These are phyloP conservation scores for Tarsius wallacei DNA, from an alignment of 2,797 vertebrate genomes.

Conservation along the genomic window DNA sequence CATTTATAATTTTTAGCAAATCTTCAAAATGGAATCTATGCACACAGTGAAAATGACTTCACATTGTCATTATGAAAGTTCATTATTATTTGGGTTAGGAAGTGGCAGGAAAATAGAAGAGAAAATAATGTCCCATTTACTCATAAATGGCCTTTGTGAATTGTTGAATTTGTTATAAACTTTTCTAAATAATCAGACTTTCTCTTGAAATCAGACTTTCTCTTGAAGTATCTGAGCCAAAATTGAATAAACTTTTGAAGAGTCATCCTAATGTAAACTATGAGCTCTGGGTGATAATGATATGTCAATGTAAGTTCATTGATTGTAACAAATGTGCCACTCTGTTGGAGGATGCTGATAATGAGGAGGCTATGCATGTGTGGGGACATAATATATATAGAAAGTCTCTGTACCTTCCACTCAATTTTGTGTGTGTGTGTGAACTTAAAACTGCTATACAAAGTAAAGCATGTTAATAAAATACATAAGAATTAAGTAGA, in stretches of 20 bases:
- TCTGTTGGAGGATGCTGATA: not conserved
- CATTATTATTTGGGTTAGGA: not conserved
- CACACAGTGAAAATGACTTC: not conserved
- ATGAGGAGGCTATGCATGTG: fast-evolving
- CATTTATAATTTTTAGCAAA: conserved; percentile 37
- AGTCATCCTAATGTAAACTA: not conserved
- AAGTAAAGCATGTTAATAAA: not conserved
- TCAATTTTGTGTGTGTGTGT: not conserved
- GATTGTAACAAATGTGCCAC: not conserved
- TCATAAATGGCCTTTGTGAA: not conserved
- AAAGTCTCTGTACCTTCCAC: not conserved
- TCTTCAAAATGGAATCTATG: conserved; percentile 6
- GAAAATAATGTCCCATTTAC: not conserved
- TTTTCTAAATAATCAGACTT: not conserved
- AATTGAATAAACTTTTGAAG: not conserved
- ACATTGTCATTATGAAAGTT: not conserved
- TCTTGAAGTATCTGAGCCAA: not conserved
- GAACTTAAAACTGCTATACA: not conserved
- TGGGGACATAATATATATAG: fast-evolving
- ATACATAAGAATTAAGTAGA: not conserved
- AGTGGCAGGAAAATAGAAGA: not conserved
- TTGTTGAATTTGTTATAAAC: not conserved
- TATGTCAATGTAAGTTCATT: not conserved
- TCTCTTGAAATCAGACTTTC: not conserved
- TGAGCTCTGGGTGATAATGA: not conserved